Percentiles rank a stretch among this genome's conserved stretches.
phyloP scores from a whole-genome alignment of 2,797 vertebrate species.

The Synanceia verrucosa region DNA sequence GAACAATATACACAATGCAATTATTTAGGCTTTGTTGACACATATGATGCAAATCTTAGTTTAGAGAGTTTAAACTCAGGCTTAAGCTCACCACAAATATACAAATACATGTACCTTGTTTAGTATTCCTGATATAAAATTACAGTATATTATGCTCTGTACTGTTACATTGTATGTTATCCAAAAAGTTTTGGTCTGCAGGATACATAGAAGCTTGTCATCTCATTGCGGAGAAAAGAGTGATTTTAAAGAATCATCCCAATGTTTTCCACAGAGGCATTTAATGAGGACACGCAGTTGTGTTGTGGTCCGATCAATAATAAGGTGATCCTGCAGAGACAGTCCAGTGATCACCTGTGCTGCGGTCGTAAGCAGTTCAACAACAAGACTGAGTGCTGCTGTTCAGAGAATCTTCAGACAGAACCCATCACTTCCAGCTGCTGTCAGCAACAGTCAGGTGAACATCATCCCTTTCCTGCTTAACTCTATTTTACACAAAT shows the following conservation, averaged over 20 bases:
- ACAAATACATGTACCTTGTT: too few relatives aligned
- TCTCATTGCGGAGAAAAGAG: background rate
- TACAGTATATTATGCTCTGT: background rate
- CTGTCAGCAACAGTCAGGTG: background rate
- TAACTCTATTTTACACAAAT: background rate
- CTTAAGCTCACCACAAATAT: too few relatives aligned
- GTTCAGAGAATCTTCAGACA: accelerated
- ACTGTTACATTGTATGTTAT: background rate
- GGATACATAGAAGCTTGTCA: background rate
- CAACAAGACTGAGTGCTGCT: constrained; percentile 1
- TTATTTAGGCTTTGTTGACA: background rate
- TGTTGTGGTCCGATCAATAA: accelerated
- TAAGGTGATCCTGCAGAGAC: accelerated
- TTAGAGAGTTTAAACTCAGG: background rate
- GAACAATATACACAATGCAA: background rate
- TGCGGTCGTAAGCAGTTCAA: constrained; percentile 32
- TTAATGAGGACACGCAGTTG: background rate
- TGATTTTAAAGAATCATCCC: background rate
- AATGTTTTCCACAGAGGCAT: constrained; percentile 15
- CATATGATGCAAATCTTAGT: background rate
- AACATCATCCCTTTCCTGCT: background rate
- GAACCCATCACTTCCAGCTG: accelerated
- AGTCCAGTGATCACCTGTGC: background rate
- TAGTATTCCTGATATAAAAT: background rate
- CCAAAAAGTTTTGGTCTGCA: background rate